Conservation (phyloP, 2,113 vertebrate species). For the Campylomormyrus tamandua region DNA sequence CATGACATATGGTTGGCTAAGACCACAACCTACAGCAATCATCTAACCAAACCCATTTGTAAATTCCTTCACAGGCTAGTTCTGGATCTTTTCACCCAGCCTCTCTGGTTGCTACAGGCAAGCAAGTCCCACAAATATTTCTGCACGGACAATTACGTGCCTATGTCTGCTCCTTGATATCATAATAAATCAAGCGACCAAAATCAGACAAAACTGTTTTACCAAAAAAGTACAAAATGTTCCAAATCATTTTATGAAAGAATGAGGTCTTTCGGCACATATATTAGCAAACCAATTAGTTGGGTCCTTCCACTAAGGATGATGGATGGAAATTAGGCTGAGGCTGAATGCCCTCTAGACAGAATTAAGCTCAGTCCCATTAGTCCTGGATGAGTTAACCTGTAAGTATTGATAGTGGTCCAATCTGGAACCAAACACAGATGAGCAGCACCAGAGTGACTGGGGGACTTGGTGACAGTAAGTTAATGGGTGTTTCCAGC, state of each 20-base stretch:
- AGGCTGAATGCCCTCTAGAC: neutral
- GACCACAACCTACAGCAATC: neutral
- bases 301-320: neutral
- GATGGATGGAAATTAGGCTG: neutral
- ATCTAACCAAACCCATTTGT: neutral
- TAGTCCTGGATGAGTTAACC: conserved; percentile 9
- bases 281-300: neutral
- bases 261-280: neutral
- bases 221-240: neutral
- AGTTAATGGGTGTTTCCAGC: conserved; percentile 8
- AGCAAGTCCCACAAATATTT: neutral
- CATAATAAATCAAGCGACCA: neutral
- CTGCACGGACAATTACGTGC: neutral
- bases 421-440: neutral
- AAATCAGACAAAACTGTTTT: neutral
- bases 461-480: neutral
- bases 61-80: neutral
- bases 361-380: neutral
- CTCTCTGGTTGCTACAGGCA: neutral
- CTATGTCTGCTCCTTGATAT: neutral
- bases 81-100: neutral
- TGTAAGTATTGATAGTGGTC: neutral
- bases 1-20: neutral
- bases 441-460: neutral
- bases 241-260: neutral